These are phyloP conservation scores for Eublepharis macularius DNA, from an alignment of 2,113 vertebrate genomes.

Conservation along the genomic window DNA sequence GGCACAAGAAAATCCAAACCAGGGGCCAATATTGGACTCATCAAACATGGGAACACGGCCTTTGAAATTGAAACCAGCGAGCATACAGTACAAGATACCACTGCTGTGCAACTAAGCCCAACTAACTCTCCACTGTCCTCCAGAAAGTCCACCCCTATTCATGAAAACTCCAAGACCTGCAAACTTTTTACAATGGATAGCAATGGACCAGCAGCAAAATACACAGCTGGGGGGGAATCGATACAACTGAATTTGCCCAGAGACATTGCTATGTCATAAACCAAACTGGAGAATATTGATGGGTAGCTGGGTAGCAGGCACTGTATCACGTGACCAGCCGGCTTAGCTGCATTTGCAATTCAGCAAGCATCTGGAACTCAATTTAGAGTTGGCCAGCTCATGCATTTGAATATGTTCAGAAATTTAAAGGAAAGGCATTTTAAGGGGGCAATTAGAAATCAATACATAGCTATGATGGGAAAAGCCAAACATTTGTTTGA, in stretches of 20 bases:
- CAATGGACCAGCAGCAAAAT: conserved; percentile 64
- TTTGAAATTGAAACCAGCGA: conserved; percentile 96
- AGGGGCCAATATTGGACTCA: conserved; percentile 76
- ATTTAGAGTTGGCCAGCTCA: conserved; percentile 30
- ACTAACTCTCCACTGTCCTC: conserved; percentile 87
- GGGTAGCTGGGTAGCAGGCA: conserved; percentile 18
- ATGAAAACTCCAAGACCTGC: conserved; percentile 56
- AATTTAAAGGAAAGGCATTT: conserved; percentile 1
- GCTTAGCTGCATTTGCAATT: neutral
- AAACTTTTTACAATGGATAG: conserved; percentile 74
- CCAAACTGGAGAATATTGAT: conserved; percentile 21
- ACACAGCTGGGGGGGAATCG: conserved; percentile 54
- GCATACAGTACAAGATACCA: conserved; percentile 93
- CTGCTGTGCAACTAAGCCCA: conserved; percentile 90
- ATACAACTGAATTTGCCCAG: conserved; percentile 76
- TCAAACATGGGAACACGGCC: conserved; percentile 79
- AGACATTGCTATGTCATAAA: conserved; percentile 67
- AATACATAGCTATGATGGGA: conserved; percentile 4
- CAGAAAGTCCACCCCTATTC: conserved; percentile 77
- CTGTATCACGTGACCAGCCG: conserved; percentile 27
- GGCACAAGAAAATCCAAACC: conserved; percentile 65
- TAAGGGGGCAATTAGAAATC: conserved; percentile 11
- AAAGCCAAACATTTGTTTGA: conserved; percentile 7
- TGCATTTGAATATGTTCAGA: conserved; percentile 32
- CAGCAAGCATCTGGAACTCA: conserved; percentile 38